Percentiles rank a stretch among this genome's conserved stretches.
These are phyloP conservation scores for Zaprionus ghesquierei DNA, from an alignment of 1,140 invertebrate species.

Conservation along the genomic window DNA sequence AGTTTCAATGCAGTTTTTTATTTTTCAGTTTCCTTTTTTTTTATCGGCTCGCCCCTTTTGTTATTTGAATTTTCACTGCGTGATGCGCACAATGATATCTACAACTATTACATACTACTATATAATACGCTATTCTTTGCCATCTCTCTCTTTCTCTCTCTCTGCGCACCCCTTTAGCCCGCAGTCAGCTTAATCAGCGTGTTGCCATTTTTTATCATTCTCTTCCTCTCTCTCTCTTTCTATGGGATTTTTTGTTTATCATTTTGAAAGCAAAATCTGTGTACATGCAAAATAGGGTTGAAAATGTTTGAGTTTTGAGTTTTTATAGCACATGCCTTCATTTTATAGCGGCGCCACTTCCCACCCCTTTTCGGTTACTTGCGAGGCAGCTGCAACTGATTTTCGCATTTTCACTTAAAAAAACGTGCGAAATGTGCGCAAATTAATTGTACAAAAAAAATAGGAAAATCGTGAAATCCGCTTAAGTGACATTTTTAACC, in stretches of 20 bases:
- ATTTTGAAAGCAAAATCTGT: slow-evolving; percentile 33
- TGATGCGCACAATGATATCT: slow-evolving; percentile 63
- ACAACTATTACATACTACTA: slow-evolving; percentile 14
- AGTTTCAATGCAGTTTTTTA: slow-evolving; percentile 24
- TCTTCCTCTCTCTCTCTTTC: neutral
- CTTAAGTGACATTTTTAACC: slow-evolving; percentile 77
- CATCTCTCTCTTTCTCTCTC: neutral
- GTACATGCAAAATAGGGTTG: slow-evolving; percentile 73
- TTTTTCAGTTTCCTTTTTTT: slow-evolving; percentile 12
- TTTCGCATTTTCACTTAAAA: slow-evolving; percentile 52
- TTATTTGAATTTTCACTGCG: slow-evolving; percentile 32
- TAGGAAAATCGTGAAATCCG: slow-evolving; percentile 39
- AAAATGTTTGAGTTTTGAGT: slow-evolving; percentile 46
- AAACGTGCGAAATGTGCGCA: slow-evolving; percentile 37
- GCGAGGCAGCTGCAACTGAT: slow-evolving; percentile 59
- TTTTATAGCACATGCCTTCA: slow-evolving; percentile 46
- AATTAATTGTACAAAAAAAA: slow-evolving; percentile 51
- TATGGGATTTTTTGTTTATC: slow-evolving; percentile 61
- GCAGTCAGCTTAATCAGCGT: slow-evolving; percentile 18
- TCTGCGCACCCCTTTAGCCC: slow-evolving; percentile 22
- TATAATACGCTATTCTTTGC: slow-evolving; percentile 13
- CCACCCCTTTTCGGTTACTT: slow-evolving; percentile 55
- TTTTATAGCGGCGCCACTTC: slow-evolving; percentile 36
- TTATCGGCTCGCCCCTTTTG: slow-evolving; percentile 11
- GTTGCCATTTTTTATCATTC: slow-evolving; percentile 39